Base-by-base conservation (phyloP, 1,140 invertebrate genomes). In the Drosophila melanica region DNA sequence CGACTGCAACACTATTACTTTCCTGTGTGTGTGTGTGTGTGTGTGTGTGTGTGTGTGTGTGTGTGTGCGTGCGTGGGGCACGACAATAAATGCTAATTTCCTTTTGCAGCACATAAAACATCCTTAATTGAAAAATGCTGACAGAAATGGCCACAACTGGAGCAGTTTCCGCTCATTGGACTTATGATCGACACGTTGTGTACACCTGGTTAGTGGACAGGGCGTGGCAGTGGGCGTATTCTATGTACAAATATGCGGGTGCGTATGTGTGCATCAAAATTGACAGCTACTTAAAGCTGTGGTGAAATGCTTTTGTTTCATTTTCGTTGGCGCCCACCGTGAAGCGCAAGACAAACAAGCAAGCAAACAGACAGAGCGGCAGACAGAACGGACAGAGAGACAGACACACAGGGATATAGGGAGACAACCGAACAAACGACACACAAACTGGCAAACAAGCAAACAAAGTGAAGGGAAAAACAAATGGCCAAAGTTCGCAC, bases 1-100 rank as follows among this genome's bases (percentile, higher is more conserved):
- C 20, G 20, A 20, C 20, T 20, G 20, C 20, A 20, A 20, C 20
- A 20, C 20, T 20, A 1, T 20, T 3, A 20, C 3, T 20, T 20
- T n/a, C n/a, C n/a, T n/a, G 1, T 23, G 20, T 23, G 20, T 45
- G 42, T 16, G 14, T 10, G 47, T 30, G 45, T 12, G 42, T 47
- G 27, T 39, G 57, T 30, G 44, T 57, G 77, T n/a, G 1, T 23
- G 20, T 23, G 20, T 45, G 42, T 16, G 14, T 10, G 47, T 30
- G 45, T 12, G 42, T 47, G 27, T 39, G 57, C 23, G 44, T 57
- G 77, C 50, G 45, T 58, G 71, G 57, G 63, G 54, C 44, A 58
- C 72, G 82, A 86, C 82, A 86, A 86, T 87, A 87, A 86, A 87
- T 87, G 82, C 82, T 86, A 86, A 86, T 86, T 86, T 86, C 82